phyloP scores from a whole-genome alignment of 2,888 invertebrate genomes.

The Drosophila testacea region DNA sequence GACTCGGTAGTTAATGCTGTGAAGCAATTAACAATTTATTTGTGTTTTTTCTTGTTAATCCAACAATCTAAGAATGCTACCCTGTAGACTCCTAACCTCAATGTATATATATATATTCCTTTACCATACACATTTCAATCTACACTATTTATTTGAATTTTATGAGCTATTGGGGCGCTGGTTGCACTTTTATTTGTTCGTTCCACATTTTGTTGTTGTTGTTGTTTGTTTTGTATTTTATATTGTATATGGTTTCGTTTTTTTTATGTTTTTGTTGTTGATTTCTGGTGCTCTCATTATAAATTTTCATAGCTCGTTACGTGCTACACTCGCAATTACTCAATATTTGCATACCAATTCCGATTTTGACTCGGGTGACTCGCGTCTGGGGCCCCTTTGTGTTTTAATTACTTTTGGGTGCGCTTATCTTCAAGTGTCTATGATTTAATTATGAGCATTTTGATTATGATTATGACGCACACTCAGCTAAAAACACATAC shows the following conservation, averaged over 20 bases:
- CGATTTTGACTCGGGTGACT: constrained; percentile 27
- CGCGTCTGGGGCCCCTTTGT: constrained; percentile 32
- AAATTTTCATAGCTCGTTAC: constrained; percentile 29
- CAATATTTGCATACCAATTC: constrained; percentile 61
- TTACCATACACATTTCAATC: constrained; percentile 6
- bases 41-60: too few relatives aligned
- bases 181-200: constrained; percentile 20
- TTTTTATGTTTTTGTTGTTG: constrained; percentile 5
- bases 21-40: too few relatives aligned
- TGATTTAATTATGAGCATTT: constrained; percentile 63
- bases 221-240: constrained; percentile 7
- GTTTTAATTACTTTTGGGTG: constrained; percentile 58
- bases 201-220: constrained; percentile 18
- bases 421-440: constrained; percentile 56
- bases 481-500: constrained; percentile 11
- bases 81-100: background rate
- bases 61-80: too few relatives aligned
- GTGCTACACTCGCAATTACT: constrained; percentile 51
- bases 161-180: constrained; percentile 14
- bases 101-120: background rate
- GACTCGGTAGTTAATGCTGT: too few relatives aligned
- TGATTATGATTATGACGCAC: constrained; percentile 53
- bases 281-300: constrained; percentile 20
- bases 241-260: constrained; percentile 1
- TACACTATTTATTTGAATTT: constrained; percentile 5